Evolutionary conservation across 53 echinoderm and acorn worm species (phyloP).

Genomic region (Arbacia lixula): DNA sequence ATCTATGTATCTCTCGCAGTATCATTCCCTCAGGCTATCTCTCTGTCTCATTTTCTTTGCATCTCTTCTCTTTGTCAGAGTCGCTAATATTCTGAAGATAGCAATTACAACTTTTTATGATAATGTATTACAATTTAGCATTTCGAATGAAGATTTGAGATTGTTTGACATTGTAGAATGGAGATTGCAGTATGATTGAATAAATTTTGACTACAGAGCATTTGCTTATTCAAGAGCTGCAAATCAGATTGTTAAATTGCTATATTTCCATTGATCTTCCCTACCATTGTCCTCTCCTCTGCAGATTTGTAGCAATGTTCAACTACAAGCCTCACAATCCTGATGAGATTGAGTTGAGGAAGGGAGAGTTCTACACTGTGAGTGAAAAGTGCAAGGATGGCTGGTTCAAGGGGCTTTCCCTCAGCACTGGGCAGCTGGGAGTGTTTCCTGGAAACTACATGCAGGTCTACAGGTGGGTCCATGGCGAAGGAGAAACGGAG

Average conservation of each 20-base stretch:
- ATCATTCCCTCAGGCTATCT: too few relatives aligned
- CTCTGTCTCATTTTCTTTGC: too few relatives aligned
- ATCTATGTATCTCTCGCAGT: too few relatives aligned
- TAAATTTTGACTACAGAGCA: neutral
- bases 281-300: neutral
- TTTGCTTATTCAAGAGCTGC: neutral
- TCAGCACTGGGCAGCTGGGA: slow-evolving; percentile 77
- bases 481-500: too few relatives aligned
- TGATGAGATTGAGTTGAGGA: slow-evolving; percentile 89
- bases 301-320: slow-evolving; percentile 83
- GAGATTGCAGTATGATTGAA: too few relatives aligned
- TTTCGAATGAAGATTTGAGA: too few relatives aligned
- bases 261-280: neutral
- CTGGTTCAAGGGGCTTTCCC: slow-evolving; percentile 88
- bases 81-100: too few relatives aligned
- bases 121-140: too few relatives aligned
- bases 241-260: neutral
- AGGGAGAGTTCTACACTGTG: slow-evolving; percentile 89
- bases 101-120: too few relatives aligned
- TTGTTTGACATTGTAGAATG: too few relatives aligned
- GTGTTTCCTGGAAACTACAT: slow-evolving; percentile 98
- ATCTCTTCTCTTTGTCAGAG: too few relatives aligned
- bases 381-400: slow-evolving; percentile 87
- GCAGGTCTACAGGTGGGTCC: slow-evolving; percentile 95
- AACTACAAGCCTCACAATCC: slow-evolving; percentile 83